A percentile compares a stretch with the other conserved stretches of the same genome.
These are phyloP conservation scores for Oreohelix idahoensis DNA, from an alignment of 1,140 invertebrate species.

Conservation along the genomic window DNA sequence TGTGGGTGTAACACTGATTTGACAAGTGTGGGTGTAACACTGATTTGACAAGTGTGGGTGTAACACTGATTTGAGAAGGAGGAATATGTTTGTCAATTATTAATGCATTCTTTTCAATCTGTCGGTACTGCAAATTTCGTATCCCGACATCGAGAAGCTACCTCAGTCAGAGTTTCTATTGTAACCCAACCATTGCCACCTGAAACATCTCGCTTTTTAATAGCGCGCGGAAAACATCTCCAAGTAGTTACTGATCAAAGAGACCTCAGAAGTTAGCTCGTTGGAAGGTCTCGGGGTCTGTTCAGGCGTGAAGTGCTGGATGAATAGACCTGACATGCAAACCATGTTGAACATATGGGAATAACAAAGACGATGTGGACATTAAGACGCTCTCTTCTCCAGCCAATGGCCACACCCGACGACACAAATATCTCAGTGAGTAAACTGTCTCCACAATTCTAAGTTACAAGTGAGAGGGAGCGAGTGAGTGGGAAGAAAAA, in stretches of 20 bases:
- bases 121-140: too few species aligned
- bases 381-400: neutral
- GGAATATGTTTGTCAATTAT: too few species aligned
- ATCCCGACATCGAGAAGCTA: too few species aligned
- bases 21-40: too few species aligned
- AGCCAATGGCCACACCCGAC: neutral
- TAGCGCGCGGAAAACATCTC: neutral
- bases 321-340: neutral
- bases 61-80: too few species aligned
- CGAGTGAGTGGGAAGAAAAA: neutral
- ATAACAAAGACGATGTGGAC: neutral
- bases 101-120: too few species aligned
- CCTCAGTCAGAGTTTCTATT: neutral
- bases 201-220: neutral
- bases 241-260: neutral
- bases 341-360: neutral
- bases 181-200: too few species aligned
- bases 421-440: neutral
- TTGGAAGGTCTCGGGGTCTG: neutral
- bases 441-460: constrained; percentile 1
- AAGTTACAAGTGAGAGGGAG: neutral
- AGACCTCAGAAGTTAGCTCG: neutral
- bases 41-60: too few species aligned
- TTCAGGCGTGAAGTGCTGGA: neutral
- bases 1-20: too few species aligned